Percentiles rank a stretch among this genome's conserved stretches.
phyloP scores from a whole-genome alignment of 2,888 invertebrate genomes.

The Tipula helvola region DNA sequence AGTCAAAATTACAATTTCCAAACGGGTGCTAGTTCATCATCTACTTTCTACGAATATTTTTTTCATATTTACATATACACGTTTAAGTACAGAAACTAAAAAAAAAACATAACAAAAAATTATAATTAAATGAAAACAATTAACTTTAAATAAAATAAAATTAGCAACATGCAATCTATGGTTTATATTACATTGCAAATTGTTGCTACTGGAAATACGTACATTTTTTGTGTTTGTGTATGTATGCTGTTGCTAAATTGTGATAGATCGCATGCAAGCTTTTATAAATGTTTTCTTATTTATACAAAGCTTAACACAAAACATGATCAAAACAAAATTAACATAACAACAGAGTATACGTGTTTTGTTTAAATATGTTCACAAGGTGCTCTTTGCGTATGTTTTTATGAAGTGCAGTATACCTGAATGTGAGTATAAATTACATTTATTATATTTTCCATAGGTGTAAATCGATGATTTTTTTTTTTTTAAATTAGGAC shows the following conservation, averaged over 20 bases:
- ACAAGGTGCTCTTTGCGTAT: background rate
- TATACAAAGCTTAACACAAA: background rate
- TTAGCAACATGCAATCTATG: background rate
- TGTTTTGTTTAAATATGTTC: background rate
- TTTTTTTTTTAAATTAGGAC: too few species aligned
- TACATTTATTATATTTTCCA: background rate
- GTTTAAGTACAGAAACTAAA: background rate
- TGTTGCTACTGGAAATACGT: background rate
- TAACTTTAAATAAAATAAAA: background rate
- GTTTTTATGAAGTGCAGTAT: background rate
- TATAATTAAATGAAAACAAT: background rate
- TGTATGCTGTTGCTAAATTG: background rate
- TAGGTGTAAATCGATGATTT: background rate
- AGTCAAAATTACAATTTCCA: too few species aligned
- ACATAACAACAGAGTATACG: background rate
- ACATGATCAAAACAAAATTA: background rate
- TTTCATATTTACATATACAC: background rate
- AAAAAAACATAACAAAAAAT: background rate
- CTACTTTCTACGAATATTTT: background rate
- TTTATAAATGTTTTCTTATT: background rate
- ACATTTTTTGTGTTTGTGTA: background rate
- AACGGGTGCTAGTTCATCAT: background rate
- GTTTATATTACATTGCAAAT: background rate
- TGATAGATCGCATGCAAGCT: background rate
- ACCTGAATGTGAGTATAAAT: background rate